phyloP scores from a whole-genome alignment of 2,888 invertebrate genomes.

The Flexamia atlantica region DNA sequence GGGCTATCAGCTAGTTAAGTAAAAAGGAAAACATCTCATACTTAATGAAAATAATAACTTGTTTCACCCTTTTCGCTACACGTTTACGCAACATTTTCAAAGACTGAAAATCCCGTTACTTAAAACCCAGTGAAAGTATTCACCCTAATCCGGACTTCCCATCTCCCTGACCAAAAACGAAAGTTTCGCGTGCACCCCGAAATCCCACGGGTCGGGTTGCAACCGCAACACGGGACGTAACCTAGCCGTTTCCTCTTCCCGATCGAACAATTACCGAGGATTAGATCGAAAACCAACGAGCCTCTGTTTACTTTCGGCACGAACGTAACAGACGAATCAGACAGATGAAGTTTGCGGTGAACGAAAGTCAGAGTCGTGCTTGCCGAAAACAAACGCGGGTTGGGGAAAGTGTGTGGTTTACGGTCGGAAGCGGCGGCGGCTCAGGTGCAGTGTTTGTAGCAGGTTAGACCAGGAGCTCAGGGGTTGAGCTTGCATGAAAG shows the following conservation, averaged over 20 bases:
- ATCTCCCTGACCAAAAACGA: not conserved
- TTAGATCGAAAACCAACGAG: conserved; percentile 14
- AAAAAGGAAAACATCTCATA: too few species aligned
- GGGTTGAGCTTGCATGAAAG: too few species aligned
- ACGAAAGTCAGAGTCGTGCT: not conserved
- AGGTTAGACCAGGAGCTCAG: conserved; percentile 8
- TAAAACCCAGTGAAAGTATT: not conserved
- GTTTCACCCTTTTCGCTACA: too few species aligned
- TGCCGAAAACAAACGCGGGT: conserved; percentile 17
- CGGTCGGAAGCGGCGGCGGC: not conserved
- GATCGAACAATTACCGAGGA: conserved; percentile 19
- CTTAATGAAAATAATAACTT: too few species aligned
- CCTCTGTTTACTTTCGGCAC: conserved; percentile 25
- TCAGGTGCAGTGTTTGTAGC: conserved; percentile 17
- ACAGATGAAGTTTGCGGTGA: conserved; percentile 2
- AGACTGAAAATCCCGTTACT: too few species aligned
- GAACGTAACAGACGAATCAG: conserved; percentile 17
- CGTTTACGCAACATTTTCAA: too few species aligned
- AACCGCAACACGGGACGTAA: conserved; percentile 15
- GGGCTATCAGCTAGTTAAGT: too few species aligned
- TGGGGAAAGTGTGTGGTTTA: not conserved
- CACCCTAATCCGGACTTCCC: conserved; percentile 12
- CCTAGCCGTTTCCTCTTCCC: conserved; percentile 11
- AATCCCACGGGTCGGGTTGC: conserved; percentile 28
- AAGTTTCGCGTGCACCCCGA: conserved; percentile 17